These are phyloP conservation scores for Onychomys leucogaster DNA, from an alignment of 2,797 vertebrate species.

Conservation along the genomic window DNA sequence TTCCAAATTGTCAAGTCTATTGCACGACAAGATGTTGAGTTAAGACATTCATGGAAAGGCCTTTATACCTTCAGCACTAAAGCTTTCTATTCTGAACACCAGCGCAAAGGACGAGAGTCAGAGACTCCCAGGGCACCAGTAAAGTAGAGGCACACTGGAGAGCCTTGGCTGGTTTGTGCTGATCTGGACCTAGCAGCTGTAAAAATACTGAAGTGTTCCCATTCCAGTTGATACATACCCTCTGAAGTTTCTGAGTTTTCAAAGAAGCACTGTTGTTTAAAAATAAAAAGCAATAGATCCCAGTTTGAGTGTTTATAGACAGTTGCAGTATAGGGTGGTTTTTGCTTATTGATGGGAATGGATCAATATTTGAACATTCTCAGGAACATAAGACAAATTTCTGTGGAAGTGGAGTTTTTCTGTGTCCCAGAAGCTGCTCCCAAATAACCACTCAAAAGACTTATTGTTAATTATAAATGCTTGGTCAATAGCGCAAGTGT, in stretches of 20 bases:
- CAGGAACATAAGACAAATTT: neutral
- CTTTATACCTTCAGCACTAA: neutral
- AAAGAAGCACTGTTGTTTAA: neutral
- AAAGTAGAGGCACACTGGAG: neutral
- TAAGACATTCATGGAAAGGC: neutral
- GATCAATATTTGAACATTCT: neutral
- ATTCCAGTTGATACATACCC: neutral
- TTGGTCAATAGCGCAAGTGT: neutral
- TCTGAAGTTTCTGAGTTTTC: slow-evolving; percentile 27
- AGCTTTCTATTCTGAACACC: neutral
- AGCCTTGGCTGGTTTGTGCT: neutral
- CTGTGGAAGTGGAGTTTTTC: neutral
- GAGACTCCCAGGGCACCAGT: neutral
- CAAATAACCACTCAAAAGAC: too few species aligned
- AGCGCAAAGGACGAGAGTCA: neutral
- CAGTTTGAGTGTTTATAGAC: neutral
- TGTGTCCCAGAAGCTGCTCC: neutral
- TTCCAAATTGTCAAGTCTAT: neutral
- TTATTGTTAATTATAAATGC: neutral
- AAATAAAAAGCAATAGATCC: neutral
- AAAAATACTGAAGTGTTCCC: slow-evolving; percentile 20
- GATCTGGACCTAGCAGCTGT: neutral
- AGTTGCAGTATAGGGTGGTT: neutral
- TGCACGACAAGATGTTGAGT: neutral
- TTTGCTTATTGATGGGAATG: neutral